These are phyloP conservation scores for Polypterus bichir DNA, from an alignment of 2,113 vertebrate species.

Conservation along the genomic window DNA sequence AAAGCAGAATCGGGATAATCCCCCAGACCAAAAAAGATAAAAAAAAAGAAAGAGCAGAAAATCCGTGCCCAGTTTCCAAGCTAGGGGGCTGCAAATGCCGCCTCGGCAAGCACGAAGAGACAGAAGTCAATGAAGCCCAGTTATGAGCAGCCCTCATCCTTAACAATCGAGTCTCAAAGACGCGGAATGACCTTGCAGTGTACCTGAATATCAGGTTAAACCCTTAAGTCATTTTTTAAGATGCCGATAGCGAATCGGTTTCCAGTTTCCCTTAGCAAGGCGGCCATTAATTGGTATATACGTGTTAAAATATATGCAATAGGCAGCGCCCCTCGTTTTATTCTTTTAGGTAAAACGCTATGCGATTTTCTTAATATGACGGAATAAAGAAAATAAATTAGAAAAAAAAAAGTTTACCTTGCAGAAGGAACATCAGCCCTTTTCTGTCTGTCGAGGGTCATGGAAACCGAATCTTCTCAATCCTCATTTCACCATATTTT, in stretches of 20 bases:
- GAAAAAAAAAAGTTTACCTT: slow-evolving; percentile 32
- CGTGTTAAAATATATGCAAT: slow-evolving; percentile 5
- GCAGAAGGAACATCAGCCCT: slow-evolving; percentile 31
- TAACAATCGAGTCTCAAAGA: neutral
- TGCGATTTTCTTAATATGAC: neutral
- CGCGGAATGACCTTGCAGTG: slow-evolving; percentile 29
- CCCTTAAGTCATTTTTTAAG: slow-evolving; percentile 7
- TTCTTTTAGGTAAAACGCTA: neutral
- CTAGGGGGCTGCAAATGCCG: too few species aligned
- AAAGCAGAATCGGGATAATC: too few species aligned
- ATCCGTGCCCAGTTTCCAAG: too few species aligned
- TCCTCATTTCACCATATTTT: slow-evolving; percentile 28
- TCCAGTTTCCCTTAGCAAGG: slow-evolving; percentile 1
- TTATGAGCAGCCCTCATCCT: neutral
- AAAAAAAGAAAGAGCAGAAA: neutral
- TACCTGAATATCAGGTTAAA: slow-evolving; percentile 25
- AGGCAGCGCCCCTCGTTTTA: neutral
- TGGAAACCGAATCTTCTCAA: slow-evolving; percentile 28
- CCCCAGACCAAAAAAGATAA: neutral
- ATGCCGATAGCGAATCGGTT: neutral
- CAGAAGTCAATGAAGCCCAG: neutral
- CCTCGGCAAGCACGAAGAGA: too few species aligned
- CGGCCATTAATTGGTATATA: neutral
- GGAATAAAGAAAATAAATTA: neutral
- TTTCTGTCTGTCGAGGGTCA: slow-evolving; percentile 28